These are phyloP conservation scores for Halictus ligatus DNA, from an alignment of 2,888 invertebrate genomes.

Conservation along the genomic window DNA sequence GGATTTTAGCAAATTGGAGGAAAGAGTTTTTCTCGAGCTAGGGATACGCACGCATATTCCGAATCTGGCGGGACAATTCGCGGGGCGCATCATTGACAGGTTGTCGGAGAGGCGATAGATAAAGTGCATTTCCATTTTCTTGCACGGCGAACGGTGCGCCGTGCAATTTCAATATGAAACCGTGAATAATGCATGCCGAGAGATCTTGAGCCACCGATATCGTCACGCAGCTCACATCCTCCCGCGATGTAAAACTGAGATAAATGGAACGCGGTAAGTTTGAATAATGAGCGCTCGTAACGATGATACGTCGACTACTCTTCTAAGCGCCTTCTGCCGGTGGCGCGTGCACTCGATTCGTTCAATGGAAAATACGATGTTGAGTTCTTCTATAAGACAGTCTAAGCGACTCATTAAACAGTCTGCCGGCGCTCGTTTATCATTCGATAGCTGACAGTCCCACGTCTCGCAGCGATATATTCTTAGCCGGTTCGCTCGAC, in stretches of 20 bases:
- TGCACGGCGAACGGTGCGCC: slow-evolving; percentile 60
- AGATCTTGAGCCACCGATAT: slow-evolving; percentile 72
- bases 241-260: slow-evolving; percentile 79
- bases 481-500: slow-evolving; percentile 37
- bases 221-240: slow-evolving; percentile 80
- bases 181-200: slow-evolving; percentile 80
- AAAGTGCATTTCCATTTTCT: slow-evolving; percentile 72
- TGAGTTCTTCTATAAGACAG: slow-evolving; percentile 60
- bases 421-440: slow-evolving; percentile 69
- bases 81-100: slow-evolving; percentile 56
- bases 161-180: slow-evolving; percentile 80
- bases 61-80: slow-evolving; percentile 53
- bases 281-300: slow-evolving; percentile 80
- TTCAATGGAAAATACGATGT: slow-evolving; percentile 64
- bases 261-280: slow-evolving; percentile 81
- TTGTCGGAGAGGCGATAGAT: slow-evolving; percentile 65
- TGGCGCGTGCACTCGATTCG: slow-evolving; percentile 40
- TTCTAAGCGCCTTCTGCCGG: slow-evolving; percentile 50
- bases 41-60: slow-evolving; percentile 38
- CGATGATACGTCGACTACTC: slow-evolving; percentile 75
- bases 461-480: slow-evolving; percentile 51
- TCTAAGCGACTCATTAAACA: slow-evolving; percentile 73
- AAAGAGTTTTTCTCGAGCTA: neutral
- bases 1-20: neutral
- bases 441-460: slow-evolving; percentile 60